Evolutionary conservation across 2,797 vertebrate species (phyloP), one percentile per base, ranked within the genome.

Genomic region (Orestias chungarensis): DNA sequence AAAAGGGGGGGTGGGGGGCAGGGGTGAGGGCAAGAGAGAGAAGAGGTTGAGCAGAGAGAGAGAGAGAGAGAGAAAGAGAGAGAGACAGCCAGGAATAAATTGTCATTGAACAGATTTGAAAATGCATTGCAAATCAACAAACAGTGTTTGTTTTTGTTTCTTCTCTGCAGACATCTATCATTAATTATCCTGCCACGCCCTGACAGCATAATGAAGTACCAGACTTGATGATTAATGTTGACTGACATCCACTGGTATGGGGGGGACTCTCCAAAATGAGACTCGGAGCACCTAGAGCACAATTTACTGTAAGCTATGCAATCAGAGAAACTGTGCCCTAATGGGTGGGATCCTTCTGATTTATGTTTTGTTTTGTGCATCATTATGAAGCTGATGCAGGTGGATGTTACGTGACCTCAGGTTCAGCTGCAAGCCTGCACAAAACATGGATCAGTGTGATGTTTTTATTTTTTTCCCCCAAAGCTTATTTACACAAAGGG

Each of bases 111-210:
- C 70, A 64, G 52, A 74, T 75, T 80, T 68, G 81, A 76, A 86
- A 79, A 78, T 70, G 57, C 68, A 70, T 35, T 40, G 35, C 18
- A 38, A 74, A 67, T 75, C 40, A 65, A 78, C 43, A 74, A 67
- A 82, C 57, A 6, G 10, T 68, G 76, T 89, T 88, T 89, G 79
- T 82, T 89, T 64, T 84, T 83, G 59, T 70, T 83, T 66, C 18
- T 29, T 80, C 64, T 77, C 67, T 75, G 62, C 68, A 64, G 65
- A 76, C 83, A 76, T 82, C 75, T 64, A 62, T 87, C 82, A 87
- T 89, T 84, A 86, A 90, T 89, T 88, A 84, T 67, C 74, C 77
- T 46, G 64, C 71, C 70, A 83, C 70, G 27, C 67, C 74, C 68
- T 80, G 75, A 79, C 82, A 82, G 82, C 80, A 82, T 72, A 82